These are phyloP conservation scores for Coracopsis vasa DNA, from an alignment of 2,113 vertebrate genomes.

Conservation along the genomic window DNA sequence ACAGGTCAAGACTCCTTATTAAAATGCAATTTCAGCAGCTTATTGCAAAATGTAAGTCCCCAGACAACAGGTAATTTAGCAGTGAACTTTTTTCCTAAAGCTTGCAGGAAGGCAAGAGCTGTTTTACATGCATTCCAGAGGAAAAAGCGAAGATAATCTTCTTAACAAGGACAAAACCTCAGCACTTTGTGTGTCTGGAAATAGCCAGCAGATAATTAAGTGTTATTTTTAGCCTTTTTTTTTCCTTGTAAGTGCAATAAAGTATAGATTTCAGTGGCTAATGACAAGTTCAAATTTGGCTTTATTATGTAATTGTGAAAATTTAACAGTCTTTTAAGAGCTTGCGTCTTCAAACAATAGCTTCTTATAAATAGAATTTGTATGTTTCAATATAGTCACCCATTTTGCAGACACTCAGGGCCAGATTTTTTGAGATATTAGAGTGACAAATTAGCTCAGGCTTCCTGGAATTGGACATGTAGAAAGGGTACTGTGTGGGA, in stretches of 20 bases:
- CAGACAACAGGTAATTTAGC: slow-evolving; percentile 71
- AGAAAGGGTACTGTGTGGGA: neutral
- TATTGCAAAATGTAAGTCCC: slow-evolving; percentile 53
- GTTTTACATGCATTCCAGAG: slow-evolving; percentile 77
- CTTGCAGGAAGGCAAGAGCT: slow-evolving; percentile 59
- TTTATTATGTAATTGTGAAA: neutral
- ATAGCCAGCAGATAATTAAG: slow-evolving; percentile 66
- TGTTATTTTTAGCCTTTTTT: slow-evolving; percentile 59
- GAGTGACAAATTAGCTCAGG: neutral
- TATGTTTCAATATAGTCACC: neutral
- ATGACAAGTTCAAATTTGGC: neutral
- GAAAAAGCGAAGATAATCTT: slow-evolving; percentile 73
- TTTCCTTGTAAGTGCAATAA: slow-evolving; percentile 3
- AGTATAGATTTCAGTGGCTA: neutral
- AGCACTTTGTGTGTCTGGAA: slow-evolving; percentile 64
- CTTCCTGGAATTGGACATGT: neutral
- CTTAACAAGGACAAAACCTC: slow-evolving; percentile 75
- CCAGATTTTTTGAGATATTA: neutral
- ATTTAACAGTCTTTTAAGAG: neutral
- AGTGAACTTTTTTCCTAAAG: slow-evolving; percentile 50
- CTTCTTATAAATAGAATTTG: neutral
- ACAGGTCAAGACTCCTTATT: slow-evolving; percentile 66
- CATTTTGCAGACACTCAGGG: neutral
- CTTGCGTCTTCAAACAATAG: neutral
- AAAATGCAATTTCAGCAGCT: slow-evolving; percentile 65